phyloP scores from a whole-genome alignment of 1,140 invertebrate species.

The Leptinotarsa lineolata region DNA sequence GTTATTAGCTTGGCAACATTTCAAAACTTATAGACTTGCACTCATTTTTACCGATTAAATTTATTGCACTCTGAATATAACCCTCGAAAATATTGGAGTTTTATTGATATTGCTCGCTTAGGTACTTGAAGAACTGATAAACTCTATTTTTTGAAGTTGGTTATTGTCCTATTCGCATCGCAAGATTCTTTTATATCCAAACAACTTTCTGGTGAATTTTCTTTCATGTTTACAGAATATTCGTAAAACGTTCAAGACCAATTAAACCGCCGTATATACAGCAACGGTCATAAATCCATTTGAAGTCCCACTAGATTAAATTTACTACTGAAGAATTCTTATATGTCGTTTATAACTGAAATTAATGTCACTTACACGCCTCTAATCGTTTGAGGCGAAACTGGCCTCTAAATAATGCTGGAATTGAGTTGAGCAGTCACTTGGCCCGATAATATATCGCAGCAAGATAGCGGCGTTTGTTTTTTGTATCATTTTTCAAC shows the following conservation, averaged over 20 bases:
- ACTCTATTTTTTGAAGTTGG: too few species aligned
- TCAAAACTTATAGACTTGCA: too few species aligned
- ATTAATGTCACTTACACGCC: conserved; percentile 45
- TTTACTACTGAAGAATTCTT: conserved; percentile 44
- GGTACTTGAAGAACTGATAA: too few species aligned
- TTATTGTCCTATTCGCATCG: too few species aligned
- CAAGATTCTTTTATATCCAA: too few species aligned
- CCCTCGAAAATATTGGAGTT: too few species aligned
- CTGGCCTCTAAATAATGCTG: not conserved
- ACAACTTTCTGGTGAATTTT: not conserved
- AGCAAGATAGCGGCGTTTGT: conserved; percentile 42
- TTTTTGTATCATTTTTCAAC: conserved; percentile 51
- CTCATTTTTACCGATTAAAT: too few species aligned
- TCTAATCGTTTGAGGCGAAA: conserved; percentile 42
- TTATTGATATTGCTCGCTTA: too few species aligned
- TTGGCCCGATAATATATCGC: conserved; percentile 41
- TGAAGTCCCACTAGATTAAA: conserved; percentile 36
- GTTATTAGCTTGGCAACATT: too few species aligned
- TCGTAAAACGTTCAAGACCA: conserved; percentile 29
- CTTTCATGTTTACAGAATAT: conserved; percentile 19
- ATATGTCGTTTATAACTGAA: conserved; percentile 47
- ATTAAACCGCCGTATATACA: conserved; percentile 40
- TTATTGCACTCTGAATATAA: too few species aligned
- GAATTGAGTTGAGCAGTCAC: conserved; percentile 23
- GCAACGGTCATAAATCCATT: conserved; percentile 37